Conservation (phyloP, 2,113 vertebrate genomes). For the Apus apus region DNA sequence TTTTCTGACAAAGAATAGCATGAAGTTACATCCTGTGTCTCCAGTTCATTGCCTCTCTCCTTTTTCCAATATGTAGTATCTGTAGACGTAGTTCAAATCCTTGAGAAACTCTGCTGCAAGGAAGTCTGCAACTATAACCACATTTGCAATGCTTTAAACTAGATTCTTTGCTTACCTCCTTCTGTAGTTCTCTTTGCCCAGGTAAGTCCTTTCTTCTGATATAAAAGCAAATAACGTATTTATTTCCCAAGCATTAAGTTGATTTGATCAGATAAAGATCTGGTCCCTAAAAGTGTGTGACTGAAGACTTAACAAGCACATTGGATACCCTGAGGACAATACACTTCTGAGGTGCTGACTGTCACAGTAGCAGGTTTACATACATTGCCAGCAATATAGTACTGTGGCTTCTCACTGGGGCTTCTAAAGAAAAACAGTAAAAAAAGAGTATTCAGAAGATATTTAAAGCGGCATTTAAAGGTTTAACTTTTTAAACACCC, state of each 20-base stretch:
- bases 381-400: neutral
- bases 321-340: neutral
- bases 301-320: neutral
- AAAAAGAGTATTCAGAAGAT: neutral
- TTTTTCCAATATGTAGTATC: neutral
- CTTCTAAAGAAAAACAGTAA: neutral
- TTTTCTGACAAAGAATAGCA: neutral
- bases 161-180: rapidly evolving
- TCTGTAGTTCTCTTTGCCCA: neutral
- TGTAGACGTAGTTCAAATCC: neutral
- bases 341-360: neutral
- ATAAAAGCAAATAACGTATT: neutral
- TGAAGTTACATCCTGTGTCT: neutral
- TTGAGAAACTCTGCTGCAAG: neutral
- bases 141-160: neutral
- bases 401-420: neutral
- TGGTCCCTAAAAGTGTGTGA: neutral
- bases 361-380: neutral
- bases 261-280: neutral
- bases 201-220: neutral
- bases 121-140: neutral
- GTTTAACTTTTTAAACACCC: neutral
- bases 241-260: neutral
- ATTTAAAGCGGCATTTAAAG: neutral
- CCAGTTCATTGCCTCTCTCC: neutral